Evolutionary conservation across 2,888 invertebrate genomes (phyloP).

Genomic region (Drosophila setosimentum): DNA sequence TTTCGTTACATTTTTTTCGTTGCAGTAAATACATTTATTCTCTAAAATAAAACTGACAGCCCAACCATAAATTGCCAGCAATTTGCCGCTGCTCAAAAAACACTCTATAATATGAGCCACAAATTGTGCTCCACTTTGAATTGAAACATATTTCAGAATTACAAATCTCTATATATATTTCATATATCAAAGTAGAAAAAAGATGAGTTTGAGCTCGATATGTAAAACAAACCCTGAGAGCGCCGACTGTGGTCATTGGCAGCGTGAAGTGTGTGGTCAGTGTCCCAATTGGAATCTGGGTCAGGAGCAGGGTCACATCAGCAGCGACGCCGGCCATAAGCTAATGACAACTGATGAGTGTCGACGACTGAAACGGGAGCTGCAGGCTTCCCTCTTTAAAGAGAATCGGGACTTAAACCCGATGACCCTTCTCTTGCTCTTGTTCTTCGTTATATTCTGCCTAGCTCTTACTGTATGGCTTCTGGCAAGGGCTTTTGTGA

Average conservation of each 20-base stretch:
- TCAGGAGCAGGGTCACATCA: not conserved
- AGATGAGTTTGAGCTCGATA: slow-evolving; percentile 11
- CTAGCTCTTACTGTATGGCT: slow-evolving; percentile 29
- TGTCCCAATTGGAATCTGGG: slow-evolving; percentile 20
- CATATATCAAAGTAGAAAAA: not conserved
- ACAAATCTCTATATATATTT: not conserved
- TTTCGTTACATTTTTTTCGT: slow-evolving; percentile 15
- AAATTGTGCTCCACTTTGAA: not conserved
- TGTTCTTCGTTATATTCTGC: slow-evolving; percentile 31
- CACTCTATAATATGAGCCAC: not conserved
- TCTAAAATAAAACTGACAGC: not conserved
- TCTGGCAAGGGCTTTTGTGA: slow-evolving; percentile 43
- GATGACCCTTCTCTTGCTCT: slow-evolving; percentile 26
- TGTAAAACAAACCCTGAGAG: slow-evolving; percentile 12
- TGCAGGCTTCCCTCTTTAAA: slow-evolving; percentile 4
- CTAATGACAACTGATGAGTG: slow-evolving; percentile 59
- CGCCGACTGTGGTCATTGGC: slow-evolving; percentile 18
- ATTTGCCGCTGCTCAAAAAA: not conserved
- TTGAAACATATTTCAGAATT: slow-evolving; percentile 8
- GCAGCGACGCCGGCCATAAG: not conserved
- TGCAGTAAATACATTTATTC: not conserved
- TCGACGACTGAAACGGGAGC: slow-evolving; percentile 37
- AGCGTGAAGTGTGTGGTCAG: slow-evolving; percentile 28
- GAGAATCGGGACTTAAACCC: not conserved
- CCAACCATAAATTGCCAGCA: not conserved